Conservation (phyloP, 2,888 invertebrate genomes). For the Dugesia japonica region DNA sequence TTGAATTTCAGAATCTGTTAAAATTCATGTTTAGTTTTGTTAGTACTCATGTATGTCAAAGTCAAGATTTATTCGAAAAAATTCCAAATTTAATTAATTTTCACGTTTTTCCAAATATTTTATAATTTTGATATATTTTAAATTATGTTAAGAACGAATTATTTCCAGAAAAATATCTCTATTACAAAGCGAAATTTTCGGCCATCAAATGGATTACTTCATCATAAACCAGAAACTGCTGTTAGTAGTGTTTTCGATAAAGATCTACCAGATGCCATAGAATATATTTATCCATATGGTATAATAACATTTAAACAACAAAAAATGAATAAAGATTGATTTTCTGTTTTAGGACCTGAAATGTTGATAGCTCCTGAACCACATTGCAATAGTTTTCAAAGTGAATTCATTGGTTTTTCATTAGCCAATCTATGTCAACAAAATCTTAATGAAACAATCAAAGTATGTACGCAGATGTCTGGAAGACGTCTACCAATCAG, state of each 20-base stretch:
- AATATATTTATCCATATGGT: neutral
- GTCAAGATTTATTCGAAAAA: too few relatives aligned
- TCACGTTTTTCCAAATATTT: too few relatives aligned
- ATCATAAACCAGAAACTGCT: neutral
- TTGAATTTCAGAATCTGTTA: too few relatives aligned
- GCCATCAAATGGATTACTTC: neutral
- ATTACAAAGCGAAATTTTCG: neutral
- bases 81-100: too few relatives aligned
- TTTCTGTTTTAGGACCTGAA: neutral
- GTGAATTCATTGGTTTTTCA: neutral
- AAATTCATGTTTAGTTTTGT: too few relatives aligned
- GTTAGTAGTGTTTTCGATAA: neutral
- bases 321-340: too few relatives aligned
- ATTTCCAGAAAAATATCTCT: neutral
- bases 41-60: too few relatives aligned
- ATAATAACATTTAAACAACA: neutral
- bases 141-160: too few relatives aligned
- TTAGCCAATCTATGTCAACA: neutral
- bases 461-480: neutral
- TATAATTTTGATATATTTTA: too few relatives aligned
- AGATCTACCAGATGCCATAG: neutral
- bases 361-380: neutral
- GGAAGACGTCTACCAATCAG: neutral
- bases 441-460: neutral
- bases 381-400: neutral